Evolutionary conservation across 2,888 invertebrate genomes (phyloP).

Genomic region (Drosophila atripex): DNA sequence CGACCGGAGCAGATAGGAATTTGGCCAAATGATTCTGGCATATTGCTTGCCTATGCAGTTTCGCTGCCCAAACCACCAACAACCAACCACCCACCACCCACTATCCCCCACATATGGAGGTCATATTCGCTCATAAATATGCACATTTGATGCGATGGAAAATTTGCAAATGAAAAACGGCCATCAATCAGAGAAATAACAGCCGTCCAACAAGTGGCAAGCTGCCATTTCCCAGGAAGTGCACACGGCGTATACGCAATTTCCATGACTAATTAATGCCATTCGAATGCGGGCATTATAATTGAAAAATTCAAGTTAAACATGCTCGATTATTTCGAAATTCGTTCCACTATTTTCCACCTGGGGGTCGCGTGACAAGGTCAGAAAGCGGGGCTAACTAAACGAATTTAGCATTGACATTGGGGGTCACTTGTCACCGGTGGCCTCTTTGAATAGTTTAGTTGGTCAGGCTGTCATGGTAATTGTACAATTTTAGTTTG

Average conservation of each 20-base stretch:
- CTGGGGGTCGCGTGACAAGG: slow-evolving; percentile 31
- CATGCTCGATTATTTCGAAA: slow-evolving; percentile 6
- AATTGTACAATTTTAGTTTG: slow-evolving; percentile 11
- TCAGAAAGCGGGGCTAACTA: not conserved
- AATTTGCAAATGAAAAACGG: slow-evolving; percentile 56
- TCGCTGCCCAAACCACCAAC: not conserved
- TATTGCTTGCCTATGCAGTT: slow-evolving; percentile 24
- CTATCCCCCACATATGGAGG: not conserved
- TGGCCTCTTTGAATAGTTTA: slow-evolving; percentile 27
- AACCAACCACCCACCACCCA: not conserved
- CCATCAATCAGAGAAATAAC: slow-evolving; percentile 14
- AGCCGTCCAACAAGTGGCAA: slow-evolving; percentile 62
- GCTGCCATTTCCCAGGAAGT: slow-evolving; percentile 25
- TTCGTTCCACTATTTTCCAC: slow-evolving; percentile 6
- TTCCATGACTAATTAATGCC: slow-evolving; percentile 27
- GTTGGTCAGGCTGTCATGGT: slow-evolving; percentile 15
- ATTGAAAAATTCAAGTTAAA: slow-evolving; percentile 8
- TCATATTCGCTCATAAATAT: slow-evolving; percentile 57
- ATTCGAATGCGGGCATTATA: slow-evolving; percentile 16
- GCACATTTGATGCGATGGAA: slow-evolving; percentile 50
- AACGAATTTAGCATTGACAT: slow-evolving; percentile 30
- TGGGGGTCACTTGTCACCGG: slow-evolving; percentile 36
- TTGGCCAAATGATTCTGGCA: slow-evolving; percentile 30
- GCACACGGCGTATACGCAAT: slow-evolving; percentile 33
- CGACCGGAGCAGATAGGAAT: slow-evolving; percentile 6